Evolutionary conservation across 2,113 vertebrate genomes (phyloP), one percentile per base, ranked within the genome.

Genomic region (Physeter macrocephalus): DNA sequence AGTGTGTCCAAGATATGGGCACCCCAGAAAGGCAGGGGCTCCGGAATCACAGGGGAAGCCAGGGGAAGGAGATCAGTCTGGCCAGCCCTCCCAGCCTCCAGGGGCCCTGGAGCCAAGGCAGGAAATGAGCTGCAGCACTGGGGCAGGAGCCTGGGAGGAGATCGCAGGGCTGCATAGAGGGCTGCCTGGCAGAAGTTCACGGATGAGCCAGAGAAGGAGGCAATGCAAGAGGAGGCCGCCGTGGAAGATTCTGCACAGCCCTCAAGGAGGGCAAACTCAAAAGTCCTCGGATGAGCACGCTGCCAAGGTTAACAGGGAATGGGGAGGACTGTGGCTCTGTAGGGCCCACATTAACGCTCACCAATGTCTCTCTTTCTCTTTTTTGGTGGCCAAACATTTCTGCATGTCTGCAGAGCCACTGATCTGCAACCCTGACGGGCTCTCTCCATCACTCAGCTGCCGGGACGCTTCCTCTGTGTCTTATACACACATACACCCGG

Each of bases 111-210:
- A 39, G 21, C 8, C 2, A 0, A 71, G 18, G 6, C 15, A 34
- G 36, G 29, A 41, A 49, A 36, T 36, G 27, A 93, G 46, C 27
- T 15, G 2, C 21, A 78, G 34, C 36, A 34, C 43, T 52, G 36
- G 69, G 10, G 2, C 54, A 23, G 41, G 29, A 72, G n/a, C 29
- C 49, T 12, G 11, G 18, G 59, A 67, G 27, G 49, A 52, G 46
- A 15, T 17, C 8, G 0, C 66, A 9, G 39, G 36, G 52, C 20
- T 54, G 1, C 2, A 5, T 0, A 5, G n/a, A 61, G 41, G 39
- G 36, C 25, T 36, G 43, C 83, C n/a, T 3, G 0, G 12, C 61
- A 49, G 23, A 82, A 20, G 14, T 1, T 71, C 11, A 1, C 0
- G 0, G 0, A 29, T 3, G 25, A 61, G 41, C 29, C 69, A 36